Percentiles rank a stretch among this genome's conserved stretches.
Conservation (phyloP, 2,113 vertebrate genomes). For the Odontophorus gujanensis region DNA sequence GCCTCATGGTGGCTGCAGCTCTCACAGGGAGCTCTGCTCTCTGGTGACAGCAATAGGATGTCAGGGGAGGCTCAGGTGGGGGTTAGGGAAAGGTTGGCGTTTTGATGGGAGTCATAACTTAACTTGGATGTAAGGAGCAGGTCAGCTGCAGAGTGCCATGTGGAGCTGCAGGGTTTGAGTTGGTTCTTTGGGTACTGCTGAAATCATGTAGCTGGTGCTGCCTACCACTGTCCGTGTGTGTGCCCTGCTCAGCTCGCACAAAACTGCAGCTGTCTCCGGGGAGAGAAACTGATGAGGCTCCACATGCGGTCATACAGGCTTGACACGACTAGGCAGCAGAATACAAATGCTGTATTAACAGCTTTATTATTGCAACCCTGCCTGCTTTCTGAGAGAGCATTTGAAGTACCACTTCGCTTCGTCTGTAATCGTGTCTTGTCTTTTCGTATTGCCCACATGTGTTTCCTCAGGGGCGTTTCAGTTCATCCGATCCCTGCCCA, state of each 20-base stretch:
- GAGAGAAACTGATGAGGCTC: not conserved
- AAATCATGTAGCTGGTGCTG: not conserved
- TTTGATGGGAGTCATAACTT: not conserved
- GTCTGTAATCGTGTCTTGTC: accelerated
- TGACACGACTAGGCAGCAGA: not conserved
- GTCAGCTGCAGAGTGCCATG: not conserved
- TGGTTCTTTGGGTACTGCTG: accelerated
- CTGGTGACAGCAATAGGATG: too few species aligned
- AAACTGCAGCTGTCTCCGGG: not conserved
- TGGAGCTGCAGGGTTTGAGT: not conserved
- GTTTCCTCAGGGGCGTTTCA: not conserved
- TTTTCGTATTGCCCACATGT: not conserved
- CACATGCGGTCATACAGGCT: accelerated
- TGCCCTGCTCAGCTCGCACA: not conserved
- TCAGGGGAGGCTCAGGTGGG: too few species aligned
- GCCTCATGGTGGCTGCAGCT: too few species aligned
- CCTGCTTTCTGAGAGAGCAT: not conserved
- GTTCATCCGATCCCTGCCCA: not conserved
- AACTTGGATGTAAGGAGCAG: accelerated
- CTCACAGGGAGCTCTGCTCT: too few species aligned
- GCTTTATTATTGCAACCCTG: not conserved
- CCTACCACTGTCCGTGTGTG: not conserved
- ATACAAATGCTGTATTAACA: not conserved
- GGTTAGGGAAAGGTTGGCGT: not conserved
- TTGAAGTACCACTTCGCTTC: not conserved